These are phyloP conservation scores for Coracopsis vasa DNA, from an alignment of 2,113 vertebrate species.

Conservation along the genomic window DNA sequence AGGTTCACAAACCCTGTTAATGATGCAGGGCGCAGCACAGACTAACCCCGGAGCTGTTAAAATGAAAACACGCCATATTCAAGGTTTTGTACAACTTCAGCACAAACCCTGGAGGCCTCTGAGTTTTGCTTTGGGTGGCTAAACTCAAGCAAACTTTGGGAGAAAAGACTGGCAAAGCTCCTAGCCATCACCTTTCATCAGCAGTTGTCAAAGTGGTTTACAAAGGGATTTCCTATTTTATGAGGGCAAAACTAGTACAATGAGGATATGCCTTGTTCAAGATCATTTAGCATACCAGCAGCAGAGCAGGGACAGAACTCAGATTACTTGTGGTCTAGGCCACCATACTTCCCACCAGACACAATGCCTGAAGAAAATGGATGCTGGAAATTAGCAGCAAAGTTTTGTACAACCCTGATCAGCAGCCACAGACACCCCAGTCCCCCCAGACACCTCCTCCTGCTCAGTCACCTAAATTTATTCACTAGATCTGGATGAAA, in stretches of 20 bases:
- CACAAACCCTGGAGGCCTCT: background rate
- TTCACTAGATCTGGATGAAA: constrained; percentile 48
- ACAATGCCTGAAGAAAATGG: background rate
- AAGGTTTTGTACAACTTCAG: background rate
- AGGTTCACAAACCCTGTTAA: background rate
- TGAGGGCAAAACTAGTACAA: background rate
- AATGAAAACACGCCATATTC: background rate
- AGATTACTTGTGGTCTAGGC: background rate
- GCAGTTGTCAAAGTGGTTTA: background rate
- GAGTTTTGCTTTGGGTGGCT: background rate
- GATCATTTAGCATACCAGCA: background rate
- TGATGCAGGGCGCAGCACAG: background rate
- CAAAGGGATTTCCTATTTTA: background rate
- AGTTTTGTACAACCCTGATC: background rate
- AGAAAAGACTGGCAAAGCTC: background rate
- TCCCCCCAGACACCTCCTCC: background rate
- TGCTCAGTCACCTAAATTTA: constrained; percentile 29
- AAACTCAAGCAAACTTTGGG: background rate
- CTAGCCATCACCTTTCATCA: background rate
- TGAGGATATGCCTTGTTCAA: background rate
- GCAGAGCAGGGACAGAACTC: background rate
- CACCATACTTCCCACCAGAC: background rate
- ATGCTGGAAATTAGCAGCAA: background rate
- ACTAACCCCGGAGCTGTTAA: background rate
- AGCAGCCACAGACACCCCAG: background rate